Conservation (phyloP, 2,888 invertebrate genomes). For the Dynastes maya region DNA sequence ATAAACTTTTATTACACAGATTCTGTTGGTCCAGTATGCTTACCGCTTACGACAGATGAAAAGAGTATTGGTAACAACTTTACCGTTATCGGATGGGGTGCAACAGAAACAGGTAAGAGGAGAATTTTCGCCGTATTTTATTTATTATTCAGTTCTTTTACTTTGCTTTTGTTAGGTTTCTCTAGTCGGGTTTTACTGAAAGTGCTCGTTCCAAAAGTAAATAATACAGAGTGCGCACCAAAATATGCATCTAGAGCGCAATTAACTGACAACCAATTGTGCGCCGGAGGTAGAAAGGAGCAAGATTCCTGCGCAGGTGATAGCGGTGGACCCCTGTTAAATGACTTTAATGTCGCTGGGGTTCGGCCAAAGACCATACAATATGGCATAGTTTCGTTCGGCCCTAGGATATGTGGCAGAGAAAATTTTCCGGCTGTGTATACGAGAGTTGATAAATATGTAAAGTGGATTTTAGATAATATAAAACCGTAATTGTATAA, state of each 20-base stretch:
- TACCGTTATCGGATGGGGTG: conserved; percentile 76
- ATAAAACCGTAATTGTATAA: conserved; percentile 64
- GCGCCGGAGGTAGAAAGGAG: conserved; percentile 76
- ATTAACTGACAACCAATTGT: conserved; percentile 71
- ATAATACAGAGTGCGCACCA: conserved; percentile 59
- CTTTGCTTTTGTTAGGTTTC: conserved; percentile 43
- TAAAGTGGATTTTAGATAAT: conserved; percentile 77
- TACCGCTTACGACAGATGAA: conserved; percentile 63
- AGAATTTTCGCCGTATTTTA: conserved; percentile 5
- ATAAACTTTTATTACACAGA: conserved; percentile 26
- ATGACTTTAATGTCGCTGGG: no score
- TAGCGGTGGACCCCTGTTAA: conserved; percentile 78
- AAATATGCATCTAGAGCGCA: conserved; percentile 52
- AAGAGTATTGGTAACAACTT: background rate
- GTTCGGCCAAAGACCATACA: conserved; percentile 71
- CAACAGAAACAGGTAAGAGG: conserved; percentile 58
- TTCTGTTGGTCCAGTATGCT: conserved; percentile 69
- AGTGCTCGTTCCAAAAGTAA: conserved; percentile 64
- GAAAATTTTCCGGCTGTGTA: conserved; percentile 80
- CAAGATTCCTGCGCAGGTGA: conserved; percentile 80
- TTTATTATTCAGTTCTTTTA: background rate
- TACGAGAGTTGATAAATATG: conserved; percentile 75
- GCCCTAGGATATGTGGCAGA: conserved; percentile 67
- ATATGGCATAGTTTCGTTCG: conserved; percentile 72
- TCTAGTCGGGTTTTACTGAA: conserved; percentile 61